Conservation (phyloP, 2,888 invertebrate genomes). For the Bombylius major region DNA sequence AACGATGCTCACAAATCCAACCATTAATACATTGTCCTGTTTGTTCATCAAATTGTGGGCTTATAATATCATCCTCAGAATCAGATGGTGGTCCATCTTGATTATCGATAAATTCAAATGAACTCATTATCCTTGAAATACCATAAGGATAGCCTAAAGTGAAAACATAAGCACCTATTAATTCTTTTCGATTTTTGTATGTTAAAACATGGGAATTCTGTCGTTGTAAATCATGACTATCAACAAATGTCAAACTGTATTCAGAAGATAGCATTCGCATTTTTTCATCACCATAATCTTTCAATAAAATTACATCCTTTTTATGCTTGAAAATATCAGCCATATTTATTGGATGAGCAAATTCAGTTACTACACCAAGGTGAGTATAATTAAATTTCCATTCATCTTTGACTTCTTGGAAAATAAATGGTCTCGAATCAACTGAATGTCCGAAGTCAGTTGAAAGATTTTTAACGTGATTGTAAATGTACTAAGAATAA, state of each 20-base stretch:
- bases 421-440: slow-evolving; percentile 2
- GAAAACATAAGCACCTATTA: slow-evolving; percentile 42
- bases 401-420: slow-evolving; percentile 27
- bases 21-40: slow-evolving; percentile 52
- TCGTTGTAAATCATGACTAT: slow-evolving; percentile 79
- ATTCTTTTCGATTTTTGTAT: slow-evolving; percentile 28
- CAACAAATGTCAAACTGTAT: slow-evolving; percentile 58
- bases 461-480: background rate
- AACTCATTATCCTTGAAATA: slow-evolving; percentile 67
- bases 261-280: slow-evolving; percentile 48
- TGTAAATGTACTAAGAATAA: background rate
- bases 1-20: slow-evolving; percentile 72
- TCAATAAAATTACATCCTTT: slow-evolving; percentile 43
- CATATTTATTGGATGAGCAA: slow-evolving; percentile 31
- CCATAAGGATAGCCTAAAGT: slow-evolving; percentile 67
- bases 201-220: slow-evolving; percentile 46
- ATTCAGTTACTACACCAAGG: slow-evolving; percentile 55
- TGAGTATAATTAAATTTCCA: slow-evolving; percentile 43
- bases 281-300: slow-evolving; percentile 40
- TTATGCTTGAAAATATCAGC: slow-evolving; percentile 25
- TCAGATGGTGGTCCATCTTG: slow-evolving; percentile 43
- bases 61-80: slow-evolving; percentile 34
- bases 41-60: slow-evolving; percentile 43
- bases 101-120: slow-evolving; percentile 48
- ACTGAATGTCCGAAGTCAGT: background rate